A percentile compares a stretch with the other conserved stretches of the same genome.
Conservation (phyloP, 2,888 invertebrate genomes). For the Dorcus hopei region DNA sequence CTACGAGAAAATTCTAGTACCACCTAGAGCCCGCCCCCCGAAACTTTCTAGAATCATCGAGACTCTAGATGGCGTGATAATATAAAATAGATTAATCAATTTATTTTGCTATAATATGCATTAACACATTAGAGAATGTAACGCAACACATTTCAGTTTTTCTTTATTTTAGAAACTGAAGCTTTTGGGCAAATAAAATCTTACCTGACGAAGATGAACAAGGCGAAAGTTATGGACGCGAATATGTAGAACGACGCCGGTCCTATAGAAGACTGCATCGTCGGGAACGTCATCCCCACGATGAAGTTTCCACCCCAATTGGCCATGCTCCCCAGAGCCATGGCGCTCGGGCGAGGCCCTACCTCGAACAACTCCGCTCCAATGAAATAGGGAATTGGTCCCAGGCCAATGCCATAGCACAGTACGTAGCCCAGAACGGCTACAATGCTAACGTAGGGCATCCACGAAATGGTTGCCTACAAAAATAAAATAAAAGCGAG, state of each 20-base stretch:
- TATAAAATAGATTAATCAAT: too few species aligned
- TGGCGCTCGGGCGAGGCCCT: slow-evolving; percentile 77
- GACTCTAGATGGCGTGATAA: too few species aligned
- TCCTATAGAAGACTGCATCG: slow-evolving; percentile 61
- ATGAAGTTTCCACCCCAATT: slow-evolving; percentile 89
- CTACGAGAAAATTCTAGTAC: too few species aligned
- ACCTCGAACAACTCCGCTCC: slow-evolving; percentile 84
- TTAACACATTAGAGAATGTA: too few species aligned
- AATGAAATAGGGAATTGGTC: slow-evolving; percentile 84
- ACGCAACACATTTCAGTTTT: too few species aligned
- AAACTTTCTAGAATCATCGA: too few species aligned
- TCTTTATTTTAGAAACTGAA: too few species aligned
- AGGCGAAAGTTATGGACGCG: slow-evolving; percentile 53
- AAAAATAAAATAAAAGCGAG: slow-evolving; percentile 28
- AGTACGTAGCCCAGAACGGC: slow-evolving; percentile 74
- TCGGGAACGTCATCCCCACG: slow-evolving; percentile 76
- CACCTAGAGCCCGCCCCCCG: too few species aligned
- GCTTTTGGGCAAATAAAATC: slow-evolving; percentile 16
- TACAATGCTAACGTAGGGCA: slow-evolving; percentile 69
- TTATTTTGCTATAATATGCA: too few species aligned
- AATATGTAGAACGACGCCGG: slow-evolving; percentile 76
- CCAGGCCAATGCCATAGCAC: slow-evolving; percentile 78
- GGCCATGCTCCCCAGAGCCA: slow-evolving; percentile 81
- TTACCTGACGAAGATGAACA: slow-evolving; percentile 63
- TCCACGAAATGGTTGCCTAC: slow-evolving; percentile 61